Conservation (phyloP, 2,797 vertebrate genomes). For the Kryptopterus vitreolus region DNA sequence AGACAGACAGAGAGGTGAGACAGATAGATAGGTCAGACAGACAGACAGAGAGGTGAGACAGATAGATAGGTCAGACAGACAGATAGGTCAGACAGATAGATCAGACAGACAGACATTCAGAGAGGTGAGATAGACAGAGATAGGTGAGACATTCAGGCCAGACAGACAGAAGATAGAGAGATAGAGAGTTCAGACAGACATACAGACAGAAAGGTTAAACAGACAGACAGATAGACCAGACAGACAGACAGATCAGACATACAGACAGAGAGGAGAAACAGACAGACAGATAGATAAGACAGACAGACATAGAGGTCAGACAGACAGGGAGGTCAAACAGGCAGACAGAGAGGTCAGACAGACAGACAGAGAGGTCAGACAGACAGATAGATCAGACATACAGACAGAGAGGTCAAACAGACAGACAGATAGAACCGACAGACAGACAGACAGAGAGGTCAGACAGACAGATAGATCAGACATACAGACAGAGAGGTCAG, state of each 20-base stretch:
- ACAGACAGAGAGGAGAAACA: no score
- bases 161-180: not conserved
- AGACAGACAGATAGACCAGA: not conserved
- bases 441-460: not conserved
- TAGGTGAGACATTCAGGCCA: no score
- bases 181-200: constrained; percentile 24
- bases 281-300: not conserved
- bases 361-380: not conserved
- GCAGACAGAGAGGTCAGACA: not conserved
- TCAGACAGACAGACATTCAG: not conserved
- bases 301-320: not conserved
- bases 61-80: no score
- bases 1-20: no score
- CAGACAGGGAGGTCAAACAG: not conserved
- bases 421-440: no score
- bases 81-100: no score
- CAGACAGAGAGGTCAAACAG: not conserved
- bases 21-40: no score
- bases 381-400: not conserved
- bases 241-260: no score
- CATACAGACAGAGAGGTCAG: constrained; percentile 3
- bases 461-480: not conserved
- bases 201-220: constrained; percentile 3
- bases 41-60: no score
- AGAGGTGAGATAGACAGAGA: not conserved